phyloP scores from a whole-genome alignment of 2,797 vertebrate genomes.

The Bradypodion pumilum region DNA sequence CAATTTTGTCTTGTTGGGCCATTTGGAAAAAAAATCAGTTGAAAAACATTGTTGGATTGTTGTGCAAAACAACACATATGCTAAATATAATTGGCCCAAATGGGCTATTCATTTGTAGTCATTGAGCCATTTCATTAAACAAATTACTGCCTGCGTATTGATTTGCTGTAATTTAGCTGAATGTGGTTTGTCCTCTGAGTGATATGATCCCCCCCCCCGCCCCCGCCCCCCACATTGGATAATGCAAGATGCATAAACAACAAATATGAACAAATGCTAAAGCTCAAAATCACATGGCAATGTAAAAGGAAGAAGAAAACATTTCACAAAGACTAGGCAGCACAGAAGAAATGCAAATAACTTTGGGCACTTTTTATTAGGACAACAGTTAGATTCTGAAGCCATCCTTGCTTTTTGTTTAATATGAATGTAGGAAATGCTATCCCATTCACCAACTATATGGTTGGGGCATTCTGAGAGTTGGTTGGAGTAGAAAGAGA shows the following conservation, averaged over 20 bases:
- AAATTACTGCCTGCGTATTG: not conserved
- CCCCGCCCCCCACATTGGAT: slow-evolving; percentile 7
- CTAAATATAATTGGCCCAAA: slow-evolving; percentile 13
- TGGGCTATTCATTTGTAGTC: slow-evolving; percentile 21
- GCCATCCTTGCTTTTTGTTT: slow-evolving; percentile 41
- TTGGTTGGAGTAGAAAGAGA: no score
- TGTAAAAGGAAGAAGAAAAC: not conserved
- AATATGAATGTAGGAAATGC: no score
- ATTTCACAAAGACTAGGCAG: not conserved
- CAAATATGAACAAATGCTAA: not conserved
- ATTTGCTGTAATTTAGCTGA: slow-evolving; percentile 21
- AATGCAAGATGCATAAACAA: not conserved
- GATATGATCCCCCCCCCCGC: not conserved
- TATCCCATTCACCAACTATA: no score
- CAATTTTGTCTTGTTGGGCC: not conserved
- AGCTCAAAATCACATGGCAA: not conserved
- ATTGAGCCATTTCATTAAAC: slow-evolving; percentile 31
- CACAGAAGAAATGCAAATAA: slow-evolving; percentile 5
- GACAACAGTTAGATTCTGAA: slow-evolving; percentile 49
- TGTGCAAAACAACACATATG: not conserved
- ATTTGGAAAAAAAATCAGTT: not conserved
- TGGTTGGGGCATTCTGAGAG: no score
- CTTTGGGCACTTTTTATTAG: not conserved
- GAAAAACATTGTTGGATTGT: slow-evolving; percentile 11
- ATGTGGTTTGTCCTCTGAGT: not conserved